Conservation (phyloP, 2,797 vertebrate genomes). For the Chiloscyllium punctatum region DNA sequence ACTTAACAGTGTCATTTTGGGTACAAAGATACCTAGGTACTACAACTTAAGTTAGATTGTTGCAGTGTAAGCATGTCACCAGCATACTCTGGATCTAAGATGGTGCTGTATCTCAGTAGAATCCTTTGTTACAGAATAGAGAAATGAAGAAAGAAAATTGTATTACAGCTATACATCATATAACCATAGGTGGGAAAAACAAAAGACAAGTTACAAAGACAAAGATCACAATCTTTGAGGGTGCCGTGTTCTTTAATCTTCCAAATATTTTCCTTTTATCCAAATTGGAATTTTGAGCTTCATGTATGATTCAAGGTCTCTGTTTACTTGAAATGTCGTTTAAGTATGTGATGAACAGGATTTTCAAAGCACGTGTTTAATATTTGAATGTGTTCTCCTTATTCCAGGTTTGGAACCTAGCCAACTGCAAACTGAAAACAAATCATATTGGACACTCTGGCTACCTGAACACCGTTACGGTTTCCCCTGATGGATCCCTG, state of each 20-base stretch:
- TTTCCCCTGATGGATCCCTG: constrained; percentile 92
- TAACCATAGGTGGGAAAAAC: no score
- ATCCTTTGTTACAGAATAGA: no score
- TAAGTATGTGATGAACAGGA: no score
- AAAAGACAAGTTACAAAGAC: no score
- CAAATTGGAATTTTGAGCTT: not conserved
- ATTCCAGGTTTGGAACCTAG: constrained; percentile 83
- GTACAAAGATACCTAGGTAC: no score
- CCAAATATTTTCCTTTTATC: not conserved
- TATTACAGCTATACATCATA: no score
- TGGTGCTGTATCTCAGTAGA: no score
- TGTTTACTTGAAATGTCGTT: not conserved
- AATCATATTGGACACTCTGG: constrained; percentile 95
- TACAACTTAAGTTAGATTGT: no score
- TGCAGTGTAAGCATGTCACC: no score
- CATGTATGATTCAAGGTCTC: not conserved
- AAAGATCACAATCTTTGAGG: not conserved
- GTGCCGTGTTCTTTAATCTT: not conserved
- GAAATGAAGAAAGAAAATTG: no score
- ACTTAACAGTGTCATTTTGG: no score
- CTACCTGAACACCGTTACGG: constrained; percentile 91
- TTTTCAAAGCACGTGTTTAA: not conserved
- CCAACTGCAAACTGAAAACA: constrained; percentile 97
- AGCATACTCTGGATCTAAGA: no score
- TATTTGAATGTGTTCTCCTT: not conserved